These are phyloP conservation scores for Agapornis canus DNA, from an alignment of 2,797 vertebrate genomes.

Conservation along the genomic window DNA sequence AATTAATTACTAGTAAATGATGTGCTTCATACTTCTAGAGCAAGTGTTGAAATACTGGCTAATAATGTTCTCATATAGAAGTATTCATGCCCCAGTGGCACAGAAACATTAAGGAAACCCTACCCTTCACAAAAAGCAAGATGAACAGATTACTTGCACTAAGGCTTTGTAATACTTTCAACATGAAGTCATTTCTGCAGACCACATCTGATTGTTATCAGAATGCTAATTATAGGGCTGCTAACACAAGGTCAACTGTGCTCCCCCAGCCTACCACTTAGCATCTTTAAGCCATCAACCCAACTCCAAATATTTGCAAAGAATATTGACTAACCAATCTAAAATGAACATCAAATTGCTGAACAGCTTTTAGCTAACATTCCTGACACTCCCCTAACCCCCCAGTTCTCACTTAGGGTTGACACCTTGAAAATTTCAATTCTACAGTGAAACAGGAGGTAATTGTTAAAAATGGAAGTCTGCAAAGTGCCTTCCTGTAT, in stretches of 20 bases:
- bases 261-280: background rate
- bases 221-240: background rate
- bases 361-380: background rate
- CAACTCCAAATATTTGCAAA: background rate
- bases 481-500: background rate
- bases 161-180: slow-evolving; percentile 17
- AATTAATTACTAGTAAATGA: background rate
- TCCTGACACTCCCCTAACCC: background rate
- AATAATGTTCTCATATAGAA: background rate
- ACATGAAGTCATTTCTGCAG: slow-evolving; percentile 4
- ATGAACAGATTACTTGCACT: background rate
- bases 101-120: background rate
- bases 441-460: background rate
- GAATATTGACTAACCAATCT: background rate
- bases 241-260: background rate
- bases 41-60: background rate
- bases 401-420: background rate
- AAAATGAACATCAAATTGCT: background rate
- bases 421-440: background rate
- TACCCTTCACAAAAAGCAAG: background rate
- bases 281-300: background rate
- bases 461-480: background rate
- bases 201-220: slow-evolving; percentile 20
- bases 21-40: background rate
- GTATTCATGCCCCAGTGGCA: background rate